phyloP scores from a whole-genome alignment of 2,888 invertebrate genomes.

The Zaprionus obscuricornis region DNA sequence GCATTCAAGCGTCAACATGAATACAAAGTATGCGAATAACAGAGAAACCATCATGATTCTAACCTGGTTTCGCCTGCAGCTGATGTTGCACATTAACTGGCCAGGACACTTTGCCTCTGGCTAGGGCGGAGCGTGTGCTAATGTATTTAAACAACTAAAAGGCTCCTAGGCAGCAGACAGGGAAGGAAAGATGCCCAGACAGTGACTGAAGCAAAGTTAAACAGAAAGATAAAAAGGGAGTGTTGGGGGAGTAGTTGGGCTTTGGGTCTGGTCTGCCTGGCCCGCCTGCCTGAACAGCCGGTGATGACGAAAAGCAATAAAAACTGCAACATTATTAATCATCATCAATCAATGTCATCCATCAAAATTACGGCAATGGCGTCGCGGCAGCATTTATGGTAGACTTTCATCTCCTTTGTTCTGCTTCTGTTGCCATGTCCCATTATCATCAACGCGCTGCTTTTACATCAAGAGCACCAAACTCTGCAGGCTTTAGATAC shows the following conservation, averaged over 20 bases:
- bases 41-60: slow-evolving; percentile 13
- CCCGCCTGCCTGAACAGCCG: slow-evolving; percentile 17
- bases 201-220: neutral
- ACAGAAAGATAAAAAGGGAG: slow-evolving; percentile 5
- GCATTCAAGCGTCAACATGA: slow-evolving; percentile 63
- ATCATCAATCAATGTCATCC: slow-evolving; percentile 83
- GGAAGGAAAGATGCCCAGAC: neutral
- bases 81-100: slow-evolving; percentile 53
- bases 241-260: neutral
- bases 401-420: slow-evolving; percentile 27
- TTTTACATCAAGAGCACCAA: slow-evolving; percentile 14
- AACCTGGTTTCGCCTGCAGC: slow-evolving; percentile 37
- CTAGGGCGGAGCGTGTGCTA: slow-evolving; percentile 28
- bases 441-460: slow-evolving; percentile 44
- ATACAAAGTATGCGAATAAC: no score
- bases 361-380: slow-evolving; percentile 64
- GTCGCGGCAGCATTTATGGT: slow-evolving; percentile 35
- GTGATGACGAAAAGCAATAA: slow-evolving; percentile 78
- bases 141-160: slow-evolving; percentile 59
- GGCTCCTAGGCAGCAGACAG: slow-evolving; percentile 33
- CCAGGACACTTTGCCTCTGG: slow-evolving; percentile 5
- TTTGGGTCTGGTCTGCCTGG: no score
- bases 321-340: slow-evolving; percentile 83
- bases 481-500: no score
- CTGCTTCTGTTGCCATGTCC: slow-evolving; percentile 34